A percentile compares a stretch with the other conserved stretches of the same genome.
Conservation (phyloP, 2,113 vertebrate genomes). For the Prinia subflava region DNA sequence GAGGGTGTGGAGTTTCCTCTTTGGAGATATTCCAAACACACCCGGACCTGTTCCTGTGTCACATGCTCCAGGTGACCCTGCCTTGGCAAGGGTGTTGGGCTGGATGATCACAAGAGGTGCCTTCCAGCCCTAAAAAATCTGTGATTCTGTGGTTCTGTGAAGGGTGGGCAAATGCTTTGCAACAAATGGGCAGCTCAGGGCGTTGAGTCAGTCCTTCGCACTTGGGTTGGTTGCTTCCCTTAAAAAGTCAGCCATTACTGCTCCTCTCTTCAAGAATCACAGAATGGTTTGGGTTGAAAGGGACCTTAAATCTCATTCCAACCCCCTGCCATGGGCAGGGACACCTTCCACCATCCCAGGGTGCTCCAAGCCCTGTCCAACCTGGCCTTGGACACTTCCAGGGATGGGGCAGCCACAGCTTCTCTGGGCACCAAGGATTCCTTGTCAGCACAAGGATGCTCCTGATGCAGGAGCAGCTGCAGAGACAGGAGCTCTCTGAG, state of each 20-base stretch:
- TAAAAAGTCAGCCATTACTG: not conserved
- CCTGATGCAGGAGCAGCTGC: not conserved
- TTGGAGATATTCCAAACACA: not conserved
- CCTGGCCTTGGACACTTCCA: not conserved
- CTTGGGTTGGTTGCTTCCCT: not conserved
- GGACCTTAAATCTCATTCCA: not conserved
- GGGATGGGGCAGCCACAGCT: not conserved
- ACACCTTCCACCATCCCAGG: not conserved
- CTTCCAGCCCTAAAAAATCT: not conserved
- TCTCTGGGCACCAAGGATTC: not conserved
- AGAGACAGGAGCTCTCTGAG: not conserved
- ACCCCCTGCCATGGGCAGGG: not conserved
- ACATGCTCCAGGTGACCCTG: not conserved
- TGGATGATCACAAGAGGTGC: not conserved
- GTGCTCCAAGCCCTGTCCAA: rapidly evolving
- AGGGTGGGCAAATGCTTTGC: not conserved
- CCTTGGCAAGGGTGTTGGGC: not conserved
- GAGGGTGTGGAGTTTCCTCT: not conserved
- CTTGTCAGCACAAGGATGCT: not conserved
- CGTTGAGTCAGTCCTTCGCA: not conserved
- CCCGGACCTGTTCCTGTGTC: rapidly evolving
- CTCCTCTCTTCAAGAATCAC: not conserved
- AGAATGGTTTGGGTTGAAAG: not conserved
- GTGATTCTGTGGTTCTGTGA: not conserved
- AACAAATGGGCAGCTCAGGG: not conserved